phyloP scores from a whole-genome alignment of 2,797 vertebrate species.

The Mico argentatus region DNA sequence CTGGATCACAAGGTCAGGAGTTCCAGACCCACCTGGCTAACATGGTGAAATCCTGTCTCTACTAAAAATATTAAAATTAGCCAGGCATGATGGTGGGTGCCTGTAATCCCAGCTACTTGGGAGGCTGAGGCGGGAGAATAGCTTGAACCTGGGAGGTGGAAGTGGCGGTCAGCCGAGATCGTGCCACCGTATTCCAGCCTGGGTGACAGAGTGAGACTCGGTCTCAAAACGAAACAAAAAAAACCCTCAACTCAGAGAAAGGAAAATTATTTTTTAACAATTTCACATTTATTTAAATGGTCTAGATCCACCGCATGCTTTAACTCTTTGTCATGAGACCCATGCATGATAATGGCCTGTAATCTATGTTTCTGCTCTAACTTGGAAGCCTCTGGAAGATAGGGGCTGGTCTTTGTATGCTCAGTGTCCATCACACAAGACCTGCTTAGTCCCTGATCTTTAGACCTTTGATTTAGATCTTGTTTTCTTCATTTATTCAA shows the following conservation, averaged over 20 bases:
- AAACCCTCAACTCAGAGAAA: neutral
- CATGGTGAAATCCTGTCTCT: neutral
- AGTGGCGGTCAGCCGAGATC: neutral
- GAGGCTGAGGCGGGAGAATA: neutral
- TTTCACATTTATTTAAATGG: neutral
- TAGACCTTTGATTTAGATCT: neutral
- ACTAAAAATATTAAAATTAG: neutral
- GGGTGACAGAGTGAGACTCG: neutral
- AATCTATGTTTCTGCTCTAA: accelerated
- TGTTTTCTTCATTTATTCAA: neutral
- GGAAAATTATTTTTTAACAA: neutral
- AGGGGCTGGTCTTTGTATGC: neutral
- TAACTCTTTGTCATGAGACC: accelerated
- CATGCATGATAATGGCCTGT: accelerated
- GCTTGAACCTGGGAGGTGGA: neutral
- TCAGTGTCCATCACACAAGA: neutral
- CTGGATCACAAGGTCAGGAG: neutral
- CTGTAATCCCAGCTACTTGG: neutral
- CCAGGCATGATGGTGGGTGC: accelerated
- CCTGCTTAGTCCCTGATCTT: neutral
- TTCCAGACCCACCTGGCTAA: neutral
- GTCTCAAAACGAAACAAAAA: neutral
- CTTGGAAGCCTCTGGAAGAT: neutral
- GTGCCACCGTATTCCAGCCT: neutral
- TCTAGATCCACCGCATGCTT: neutral